phyloP scores from a whole-genome alignment of 2,113 vertebrate genomes.

The Lepisosteus oculatus region DNA sequence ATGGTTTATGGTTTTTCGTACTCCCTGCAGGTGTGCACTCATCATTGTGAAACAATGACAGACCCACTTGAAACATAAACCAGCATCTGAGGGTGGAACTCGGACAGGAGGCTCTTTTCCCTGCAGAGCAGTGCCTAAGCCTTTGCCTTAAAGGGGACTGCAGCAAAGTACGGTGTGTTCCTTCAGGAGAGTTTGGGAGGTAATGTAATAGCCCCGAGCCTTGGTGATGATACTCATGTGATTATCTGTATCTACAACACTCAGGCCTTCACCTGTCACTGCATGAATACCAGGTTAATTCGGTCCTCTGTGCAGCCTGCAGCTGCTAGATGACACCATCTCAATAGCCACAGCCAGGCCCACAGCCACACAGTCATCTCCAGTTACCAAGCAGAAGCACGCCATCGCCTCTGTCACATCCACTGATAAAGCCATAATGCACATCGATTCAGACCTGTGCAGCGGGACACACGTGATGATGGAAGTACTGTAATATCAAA shows the following conservation, averaged over 20 bases:
- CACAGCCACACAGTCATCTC: no score
- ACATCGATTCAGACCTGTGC: background rate
- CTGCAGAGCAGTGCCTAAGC: background rate
- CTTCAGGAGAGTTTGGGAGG: conserved; percentile 8
- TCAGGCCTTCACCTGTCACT: conserved; percentile 2
- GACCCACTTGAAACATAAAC: background rate
- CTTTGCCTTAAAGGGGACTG: background rate
- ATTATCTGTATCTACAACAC: conserved; percentile 25
- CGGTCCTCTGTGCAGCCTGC: background rate
- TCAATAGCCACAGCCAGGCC: background rate
- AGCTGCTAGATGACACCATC: background rate
- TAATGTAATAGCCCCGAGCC: conserved; percentile 9
- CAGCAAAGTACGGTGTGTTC: background rate
- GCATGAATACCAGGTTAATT: background rate
- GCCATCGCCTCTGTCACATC: no score
- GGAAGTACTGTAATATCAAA: conserved; percentile 27
- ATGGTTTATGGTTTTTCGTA: background rate
- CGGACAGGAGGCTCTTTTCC: background rate
- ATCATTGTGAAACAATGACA: background rate
- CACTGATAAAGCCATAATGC: background rate
- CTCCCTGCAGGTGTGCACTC: background rate
- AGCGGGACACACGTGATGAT: conserved; percentile 15
- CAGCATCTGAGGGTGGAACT: background rate
- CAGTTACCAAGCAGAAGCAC: no score
- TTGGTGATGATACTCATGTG: conserved; percentile 1